Evolutionary conservation across 2,888 invertebrate genomes (phyloP).

Genomic region (Ophonus ardosiacus): DNA sequence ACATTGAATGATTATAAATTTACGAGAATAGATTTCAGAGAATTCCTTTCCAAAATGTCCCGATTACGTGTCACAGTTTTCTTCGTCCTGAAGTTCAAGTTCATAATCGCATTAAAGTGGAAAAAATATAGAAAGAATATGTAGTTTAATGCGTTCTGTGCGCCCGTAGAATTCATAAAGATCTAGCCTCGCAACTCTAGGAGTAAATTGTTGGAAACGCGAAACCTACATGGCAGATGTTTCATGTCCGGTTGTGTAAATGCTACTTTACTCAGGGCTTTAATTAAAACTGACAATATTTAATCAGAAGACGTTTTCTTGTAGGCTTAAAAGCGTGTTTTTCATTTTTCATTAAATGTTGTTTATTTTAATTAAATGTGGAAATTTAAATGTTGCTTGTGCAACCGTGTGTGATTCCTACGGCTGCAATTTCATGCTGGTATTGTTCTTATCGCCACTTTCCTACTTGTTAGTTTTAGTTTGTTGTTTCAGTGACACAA

Average conservation of each 20-base stretch:
- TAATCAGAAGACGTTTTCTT: constrained; percentile 39
- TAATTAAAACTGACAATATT: constrained; percentile 48
- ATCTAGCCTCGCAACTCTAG: constrained; percentile 21
- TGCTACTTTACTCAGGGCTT: constrained; percentile 13
- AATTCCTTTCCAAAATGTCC: constrained; percentile 29
- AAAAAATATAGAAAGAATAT: constrained; percentile 47
- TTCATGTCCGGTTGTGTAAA: constrained; percentile 43
- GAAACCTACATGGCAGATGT: constrained; percentile 50
- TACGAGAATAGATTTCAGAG: not conserved
- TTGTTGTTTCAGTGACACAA: constrained; percentile 30
- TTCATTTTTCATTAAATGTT: constrained; percentile 23
- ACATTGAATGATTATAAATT: not conserved
- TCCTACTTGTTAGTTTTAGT: constrained; percentile 17
- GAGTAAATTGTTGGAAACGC: constrained; percentile 40
- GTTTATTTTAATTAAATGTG: constrained; percentile 41
- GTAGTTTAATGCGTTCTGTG: constrained; percentile 20
- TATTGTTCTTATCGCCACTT: constrained; percentile 5
- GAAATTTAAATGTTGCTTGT: constrained; percentile 41
- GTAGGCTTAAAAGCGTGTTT: not conserved
- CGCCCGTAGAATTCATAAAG: constrained; percentile 39
- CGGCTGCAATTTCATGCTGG: constrained; percentile 24
- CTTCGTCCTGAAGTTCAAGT: constrained; percentile 30
- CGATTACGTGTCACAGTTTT: constrained; percentile 21
- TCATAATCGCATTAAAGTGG: constrained; percentile 8
- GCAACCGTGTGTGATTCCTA: constrained; percentile 39